Base-by-base conservation (phyloP, 1,140 invertebrate species). In the Drosophila lacertosa region DNA sequence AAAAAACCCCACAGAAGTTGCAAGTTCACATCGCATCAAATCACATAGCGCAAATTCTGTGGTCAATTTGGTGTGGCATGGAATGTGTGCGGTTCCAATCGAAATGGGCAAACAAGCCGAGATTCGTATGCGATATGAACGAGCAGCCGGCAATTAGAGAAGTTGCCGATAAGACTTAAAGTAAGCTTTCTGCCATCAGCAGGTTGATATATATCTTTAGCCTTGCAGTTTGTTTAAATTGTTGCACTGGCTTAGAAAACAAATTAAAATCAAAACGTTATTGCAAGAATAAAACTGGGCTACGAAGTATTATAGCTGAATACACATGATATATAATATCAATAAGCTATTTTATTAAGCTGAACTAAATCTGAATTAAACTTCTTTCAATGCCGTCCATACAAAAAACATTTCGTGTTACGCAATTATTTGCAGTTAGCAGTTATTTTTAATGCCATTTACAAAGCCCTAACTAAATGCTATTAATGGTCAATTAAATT, bases 401-500 rank as follows among this genome's bases (percentile, higher is more conserved):
- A 4, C 32, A 13, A 13, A 4, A 35, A 35, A 4, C 4, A 29
- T 35, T n/a, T n/a, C 9, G 5, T 13, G 13, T 35, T 35, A 2
- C 11, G 33, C 33, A 35, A n/a, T 5, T 4, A 1, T n/a, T 2
- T 22, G 20, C 20, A 44, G 3, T 44, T 9, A 40, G n/a, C n/a
- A 9, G 4, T 18, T n/a, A 2, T 13, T 5, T 35, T n/a, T 35
- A 10, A 44, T 44, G 42, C 4, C 42, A 44, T 3, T 22, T 26
- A 45, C 1, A n/a, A 3, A 54, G 24, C 18, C 15, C 33, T 58
- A 35, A 51, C 33, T 51, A 55, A 71, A 66, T 45, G 35, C 26
- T 29, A 64, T 74, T 63, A 74, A 54, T 66, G 69, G 58, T 64
- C 37, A 26, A 76, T 75, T 67, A 73, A 62, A 32, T 62, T 24